Evolutionary conservation across 2,797 vertebrate genomes (phyloP).

Genomic region (Ibycter americanus): DNA sequence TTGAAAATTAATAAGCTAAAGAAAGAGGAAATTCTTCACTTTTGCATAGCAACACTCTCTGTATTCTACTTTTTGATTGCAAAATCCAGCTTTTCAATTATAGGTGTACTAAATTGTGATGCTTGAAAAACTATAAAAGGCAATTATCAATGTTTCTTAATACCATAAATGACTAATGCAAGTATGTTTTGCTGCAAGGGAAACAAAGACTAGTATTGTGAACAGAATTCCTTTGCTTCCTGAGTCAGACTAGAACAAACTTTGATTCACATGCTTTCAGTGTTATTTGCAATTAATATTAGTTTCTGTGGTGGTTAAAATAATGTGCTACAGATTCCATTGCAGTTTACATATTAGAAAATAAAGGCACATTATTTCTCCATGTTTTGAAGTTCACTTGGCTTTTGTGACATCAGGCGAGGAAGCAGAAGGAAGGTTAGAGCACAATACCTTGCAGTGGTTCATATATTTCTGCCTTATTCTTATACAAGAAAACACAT

Average conservation of each 20-base stretch:
- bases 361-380: constrained; percentile 40
- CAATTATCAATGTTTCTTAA: constrained; percentile 84
- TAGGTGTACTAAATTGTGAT: constrained; percentile 81
- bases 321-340: constrained; percentile 35
- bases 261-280: constrained; percentile 53
- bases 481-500: neutral
- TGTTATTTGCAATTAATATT: constrained; percentile 68
- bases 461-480: neutral
- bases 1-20: constrained; percentile 85
- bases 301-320: constrained; percentile 52
- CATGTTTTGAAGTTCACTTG: neutral
- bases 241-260: constrained; percentile 59
- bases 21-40: constrained; percentile 80
- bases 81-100: constrained; percentile 84
- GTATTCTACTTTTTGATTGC: constrained; percentile 80
- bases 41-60: constrained; percentile 78
- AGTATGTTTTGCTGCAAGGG: constrained; percentile 70
- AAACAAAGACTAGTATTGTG: constrained; percentile 74
- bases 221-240: constrained; percentile 58
- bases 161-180: constrained; percentile 78
- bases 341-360: constrained; percentile 22
- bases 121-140: constrained; percentile 80
- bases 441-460: neutral
- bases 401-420: neutral
- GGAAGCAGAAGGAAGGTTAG: neutral